Conservation (phyloP, 2,113 vertebrate genomes). For the Glaucidium brasilianum region DNA sequence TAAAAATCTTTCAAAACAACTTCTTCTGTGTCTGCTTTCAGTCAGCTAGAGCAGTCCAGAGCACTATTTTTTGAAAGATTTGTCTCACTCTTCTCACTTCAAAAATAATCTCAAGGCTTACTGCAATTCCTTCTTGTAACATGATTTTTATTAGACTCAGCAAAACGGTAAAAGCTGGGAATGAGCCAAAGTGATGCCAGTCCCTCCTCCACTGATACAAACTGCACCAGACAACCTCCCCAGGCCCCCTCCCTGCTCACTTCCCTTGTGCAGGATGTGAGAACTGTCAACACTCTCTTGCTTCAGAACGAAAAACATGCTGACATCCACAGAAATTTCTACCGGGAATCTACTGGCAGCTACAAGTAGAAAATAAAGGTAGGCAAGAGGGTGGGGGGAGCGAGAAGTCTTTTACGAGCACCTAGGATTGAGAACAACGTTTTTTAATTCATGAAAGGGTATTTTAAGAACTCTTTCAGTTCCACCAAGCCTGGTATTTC, state of each 20-base stretch:
- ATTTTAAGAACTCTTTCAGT: neutral
- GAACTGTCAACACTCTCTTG: neutral
- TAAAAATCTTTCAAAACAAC: neutral
- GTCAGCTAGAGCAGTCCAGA: neutral
- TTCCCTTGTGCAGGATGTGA: neutral
- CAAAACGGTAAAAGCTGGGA: neutral
- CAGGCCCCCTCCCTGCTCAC: neutral
- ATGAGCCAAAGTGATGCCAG: neutral
- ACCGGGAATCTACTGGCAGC: neutral
- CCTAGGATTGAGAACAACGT: neutral
- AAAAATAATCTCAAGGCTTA: neutral
- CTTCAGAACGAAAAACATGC: neutral
- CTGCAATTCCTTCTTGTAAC: neutral
- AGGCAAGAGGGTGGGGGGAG: neutral
- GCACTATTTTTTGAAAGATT: neutral
- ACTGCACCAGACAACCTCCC: neutral
- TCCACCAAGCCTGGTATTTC: neutral
- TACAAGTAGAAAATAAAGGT: neutral
- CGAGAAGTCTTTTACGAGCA: neutral
- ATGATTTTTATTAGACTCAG: neutral
- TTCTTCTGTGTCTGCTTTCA: neutral
- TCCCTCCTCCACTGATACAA: neutral
- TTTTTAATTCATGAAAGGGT: neutral
- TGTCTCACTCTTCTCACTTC: neutral
- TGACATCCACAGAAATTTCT: neutral